phyloP scores from a whole-genome alignment of 2,113 vertebrate species.

The Varanus salvator region DNA sequence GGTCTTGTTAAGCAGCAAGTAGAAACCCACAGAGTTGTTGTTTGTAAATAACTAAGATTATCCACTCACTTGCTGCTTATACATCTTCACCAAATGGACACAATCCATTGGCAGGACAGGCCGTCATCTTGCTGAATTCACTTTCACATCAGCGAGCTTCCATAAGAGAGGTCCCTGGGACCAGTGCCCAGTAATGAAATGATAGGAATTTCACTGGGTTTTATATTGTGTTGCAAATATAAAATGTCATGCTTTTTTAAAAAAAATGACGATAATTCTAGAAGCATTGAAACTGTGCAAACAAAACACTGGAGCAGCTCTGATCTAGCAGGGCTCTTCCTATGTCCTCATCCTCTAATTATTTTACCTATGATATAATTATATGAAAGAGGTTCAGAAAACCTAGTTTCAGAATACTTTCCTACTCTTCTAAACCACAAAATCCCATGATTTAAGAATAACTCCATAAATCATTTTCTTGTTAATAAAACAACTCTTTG shows the following conservation, averaged over 20 bases:
- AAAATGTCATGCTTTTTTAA: not conserved
- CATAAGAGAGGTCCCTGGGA: not conserved
- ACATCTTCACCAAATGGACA: not conserved
- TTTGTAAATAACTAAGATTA: constrained; percentile 11
- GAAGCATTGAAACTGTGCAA: too few species aligned
- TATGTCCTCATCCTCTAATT: not conserved
- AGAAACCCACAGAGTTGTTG: constrained; percentile 13
- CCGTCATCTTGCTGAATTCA: not conserved
- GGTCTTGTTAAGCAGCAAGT: not conserved
- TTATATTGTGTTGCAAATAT: not conserved
- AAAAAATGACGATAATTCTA: not conserved
- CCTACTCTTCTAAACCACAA: not conserved
- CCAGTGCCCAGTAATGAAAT: not conserved
- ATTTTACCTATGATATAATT: not conserved
- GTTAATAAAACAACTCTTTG: too few species aligned
- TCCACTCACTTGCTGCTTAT: not conserved
- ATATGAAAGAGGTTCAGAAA: not conserved
- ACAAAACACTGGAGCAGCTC: too few species aligned
- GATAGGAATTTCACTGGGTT: constrained; percentile 3
- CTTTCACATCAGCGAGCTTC: not conserved
- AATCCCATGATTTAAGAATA: not conserved
- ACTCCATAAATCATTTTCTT: not conserved
- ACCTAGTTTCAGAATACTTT: constrained; percentile 21
- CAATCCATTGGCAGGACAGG: constrained; percentile 20
- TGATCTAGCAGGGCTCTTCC: too few species aligned